Evolutionary conservation across 1,140 invertebrate species (phyloP), one percentile per base, ranked within the genome.

Genomic region (Megathymus violae): DNA sequence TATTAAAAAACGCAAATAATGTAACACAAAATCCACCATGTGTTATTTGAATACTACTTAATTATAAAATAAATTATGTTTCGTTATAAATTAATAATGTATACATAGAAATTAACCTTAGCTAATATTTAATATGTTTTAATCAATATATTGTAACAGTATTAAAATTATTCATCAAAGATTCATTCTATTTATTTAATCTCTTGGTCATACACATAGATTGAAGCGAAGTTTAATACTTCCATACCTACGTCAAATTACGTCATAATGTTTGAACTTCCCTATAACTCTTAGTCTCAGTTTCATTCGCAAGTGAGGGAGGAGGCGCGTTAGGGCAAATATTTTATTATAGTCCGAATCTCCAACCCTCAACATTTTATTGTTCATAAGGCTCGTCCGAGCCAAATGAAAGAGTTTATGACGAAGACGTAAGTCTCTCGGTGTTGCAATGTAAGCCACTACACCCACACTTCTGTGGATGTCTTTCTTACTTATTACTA

Each of bases 381-480:
- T 90, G 88, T 90, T 90, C 88, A 90, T 90, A 90, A 90, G 88
- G 76, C 85, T 88, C 83, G 85, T 87, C 83, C 85, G 78, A 82
- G 85, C 85, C 83, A 90, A 90, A 90, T 90, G 88, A 90, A 90
- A 90, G 80, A 88, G 85, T 90, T 90, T 90, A 90, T 90, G 85
- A 79, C 85, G 61, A 79, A 77, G 80, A 78, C 78, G 80, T 87
- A 87, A 88, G 83, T 81, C 83, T 77, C n/a, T 77, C 71, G 51
- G 81, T 87, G 81, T 86, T 88, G 78, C 83, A 71, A 79, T 58
- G 54, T 58, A 44, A 56, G 52, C 52, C 52, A 58, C 40, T 58
- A 27, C 47, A 50, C 51, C 13, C 52, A 17, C 41, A 58, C 52
- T 16, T 13, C 0, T 16, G 13, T 25, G 16, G 1, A 27, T 17